Evolutionary conservation across 2,113 vertebrate species (phyloP).

Genomic region (Rhinoderma darwinii): DNA sequence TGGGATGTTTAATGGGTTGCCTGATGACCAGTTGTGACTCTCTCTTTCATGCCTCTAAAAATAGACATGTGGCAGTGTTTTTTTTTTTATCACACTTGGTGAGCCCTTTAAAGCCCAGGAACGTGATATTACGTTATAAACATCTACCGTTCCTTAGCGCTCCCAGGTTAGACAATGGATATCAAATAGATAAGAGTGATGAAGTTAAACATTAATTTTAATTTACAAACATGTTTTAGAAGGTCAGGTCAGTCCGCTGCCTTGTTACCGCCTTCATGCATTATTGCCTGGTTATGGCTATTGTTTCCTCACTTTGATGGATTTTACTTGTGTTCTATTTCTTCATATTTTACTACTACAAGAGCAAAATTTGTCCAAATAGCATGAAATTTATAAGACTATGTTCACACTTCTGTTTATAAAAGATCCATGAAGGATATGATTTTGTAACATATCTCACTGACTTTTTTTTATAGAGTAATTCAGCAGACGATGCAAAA

Average conservation of each 20-base stretch:
- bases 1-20: slow-evolving; percentile 40
- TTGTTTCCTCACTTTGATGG: background rate
- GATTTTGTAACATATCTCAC: too few species aligned
- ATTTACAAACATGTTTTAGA: background rate
- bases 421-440: too few species aligned
- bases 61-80: background rate
- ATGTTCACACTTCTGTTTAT: too few species aligned
- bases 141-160: background rate
- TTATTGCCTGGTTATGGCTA: background rate
- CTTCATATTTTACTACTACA: background rate
- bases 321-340: background rate
- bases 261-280: background rate
- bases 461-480: too few species aligned
- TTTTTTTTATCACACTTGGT: background rate
- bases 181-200: background rate
- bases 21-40: slow-evolving; percentile 42
- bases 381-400: too few species aligned
- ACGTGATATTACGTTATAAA: background rate
- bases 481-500: too few species aligned
- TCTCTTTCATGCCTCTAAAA: slow-evolving; percentile 7
- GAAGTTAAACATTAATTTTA: background rate
- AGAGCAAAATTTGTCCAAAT: background rate
- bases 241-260: background rate
- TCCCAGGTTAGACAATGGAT: background rate
- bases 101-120: background rate